A percentile compares a stretch with the other conserved stretches of the same genome.
phyloP scores from a whole-genome alignment of 2,113 vertebrate genomes.

The Tragelaphus buxtoni region DNA sequence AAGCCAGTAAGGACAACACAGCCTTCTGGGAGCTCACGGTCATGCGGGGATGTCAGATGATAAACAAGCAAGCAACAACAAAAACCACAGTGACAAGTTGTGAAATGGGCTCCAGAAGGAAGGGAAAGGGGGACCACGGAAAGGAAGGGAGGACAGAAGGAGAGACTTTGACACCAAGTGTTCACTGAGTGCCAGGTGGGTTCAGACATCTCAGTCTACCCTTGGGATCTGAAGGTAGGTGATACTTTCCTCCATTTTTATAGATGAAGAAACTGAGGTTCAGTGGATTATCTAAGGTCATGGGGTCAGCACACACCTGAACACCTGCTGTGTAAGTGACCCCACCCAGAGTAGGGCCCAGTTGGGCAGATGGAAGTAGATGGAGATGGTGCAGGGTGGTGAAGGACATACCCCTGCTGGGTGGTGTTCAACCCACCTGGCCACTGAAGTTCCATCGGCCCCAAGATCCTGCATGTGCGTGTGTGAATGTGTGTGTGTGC shows the following conservation, averaged over 20 bases:
- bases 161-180: background rate
- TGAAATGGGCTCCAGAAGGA: background rate
- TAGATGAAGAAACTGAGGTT: background rate
- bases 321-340: background rate
- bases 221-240: too few relatives aligned
- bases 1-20: rapidly evolving
- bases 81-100: background rate
- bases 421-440: background rate
- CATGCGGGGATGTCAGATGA: background rate
- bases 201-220: background rate
- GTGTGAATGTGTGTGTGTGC: background rate
- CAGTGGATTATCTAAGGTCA: background rate
- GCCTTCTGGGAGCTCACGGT: background rate
- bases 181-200: background rate
- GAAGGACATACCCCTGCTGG: background rate
- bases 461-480: background rate
- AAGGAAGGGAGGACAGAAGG: background rate
- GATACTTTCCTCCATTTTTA: background rate
- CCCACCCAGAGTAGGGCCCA: background rate
- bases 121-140: background rate
- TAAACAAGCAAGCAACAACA: background rate
- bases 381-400: rapidly evolving
- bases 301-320: background rate
- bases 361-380: background rate
- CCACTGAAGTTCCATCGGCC: background rate